Evolutionary conservation across 2,797 vertebrate species (phyloP).

Genomic region (Eulemur rubriventer): DNA sequence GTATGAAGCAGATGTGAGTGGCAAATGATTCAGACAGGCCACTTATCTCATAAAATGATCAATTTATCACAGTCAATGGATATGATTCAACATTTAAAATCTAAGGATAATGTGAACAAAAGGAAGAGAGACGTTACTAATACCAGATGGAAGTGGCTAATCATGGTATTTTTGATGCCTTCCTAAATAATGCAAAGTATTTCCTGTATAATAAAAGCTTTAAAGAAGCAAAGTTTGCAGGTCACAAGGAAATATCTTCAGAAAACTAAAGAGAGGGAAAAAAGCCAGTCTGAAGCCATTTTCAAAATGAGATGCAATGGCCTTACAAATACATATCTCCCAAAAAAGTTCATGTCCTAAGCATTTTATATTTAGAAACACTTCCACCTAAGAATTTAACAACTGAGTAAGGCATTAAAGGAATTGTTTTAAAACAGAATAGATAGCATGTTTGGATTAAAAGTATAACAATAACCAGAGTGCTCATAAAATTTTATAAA

Average conservation of each 20-base stretch:
- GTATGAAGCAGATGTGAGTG: background rate
- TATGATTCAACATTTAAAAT: constrained; percentile 26
- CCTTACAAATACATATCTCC: background rate
- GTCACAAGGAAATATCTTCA: background rate
- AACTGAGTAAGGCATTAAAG: background rate
- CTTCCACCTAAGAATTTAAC: background rate
- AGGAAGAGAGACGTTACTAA: background rate
- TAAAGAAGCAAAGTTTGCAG: background rate
- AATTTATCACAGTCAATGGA: background rate
- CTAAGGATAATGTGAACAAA: background rate
- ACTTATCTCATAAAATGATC: background rate
- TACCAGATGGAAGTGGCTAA: background rate
- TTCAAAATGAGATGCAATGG: background rate
- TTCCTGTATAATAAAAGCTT: background rate
- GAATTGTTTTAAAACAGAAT: background rate
- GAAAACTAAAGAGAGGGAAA: background rate
- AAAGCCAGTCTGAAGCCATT: background rate
- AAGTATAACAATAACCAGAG: background rate
- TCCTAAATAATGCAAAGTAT: constrained; percentile 14
- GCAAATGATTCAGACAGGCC: background rate
- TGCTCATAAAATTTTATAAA: background rate
- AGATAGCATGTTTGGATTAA: background rate
- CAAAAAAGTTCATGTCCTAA: background rate
- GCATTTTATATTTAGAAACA: constrained; percentile 9
- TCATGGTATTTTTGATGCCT: background rate